Conservation (phyloP, 2,888 invertebrate genomes). For the Cephus pygmeus region DNA sequence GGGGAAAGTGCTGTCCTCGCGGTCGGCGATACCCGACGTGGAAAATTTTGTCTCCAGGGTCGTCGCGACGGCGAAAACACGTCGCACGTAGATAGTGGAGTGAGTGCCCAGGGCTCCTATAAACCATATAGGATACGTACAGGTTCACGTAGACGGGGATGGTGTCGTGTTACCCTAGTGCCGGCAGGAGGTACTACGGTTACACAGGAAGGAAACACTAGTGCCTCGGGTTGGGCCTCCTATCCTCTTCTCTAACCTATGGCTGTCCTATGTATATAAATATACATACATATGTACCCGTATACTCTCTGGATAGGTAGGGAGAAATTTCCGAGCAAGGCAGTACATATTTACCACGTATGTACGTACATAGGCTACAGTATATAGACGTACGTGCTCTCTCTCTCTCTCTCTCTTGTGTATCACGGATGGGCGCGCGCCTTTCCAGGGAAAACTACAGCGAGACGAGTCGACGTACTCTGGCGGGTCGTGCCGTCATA, state of each 20-base stretch:
- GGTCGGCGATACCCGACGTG: too few relatives aligned
- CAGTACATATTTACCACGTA: too few relatives aligned
- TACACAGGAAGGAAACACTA: constrained; percentile 66
- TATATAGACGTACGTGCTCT: neutral
- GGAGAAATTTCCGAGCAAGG: too few relatives aligned
- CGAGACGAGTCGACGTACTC: too few relatives aligned
- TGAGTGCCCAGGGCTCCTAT: constrained; percentile 6
- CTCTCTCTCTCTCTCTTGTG: constrained; percentile 21
- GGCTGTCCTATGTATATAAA: constrained; percentile 11
- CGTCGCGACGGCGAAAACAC: neutral
- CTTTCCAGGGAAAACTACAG: too few relatives aligned
- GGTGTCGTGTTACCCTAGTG: constrained; percentile 56
- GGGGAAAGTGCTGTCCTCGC: too few relatives aligned
- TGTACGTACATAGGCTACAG: too few relatives aligned
- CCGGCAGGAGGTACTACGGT: constrained; percentile 50
- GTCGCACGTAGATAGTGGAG: neutral
- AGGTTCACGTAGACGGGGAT: constrained; percentile 19
- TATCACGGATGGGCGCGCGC: too few relatives aligned
- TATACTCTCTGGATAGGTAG: constrained; percentile 9
- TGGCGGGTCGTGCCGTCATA: too few relatives aligned
- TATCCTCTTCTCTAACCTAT: constrained; percentile 26
- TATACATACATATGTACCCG: constrained; percentile 8
- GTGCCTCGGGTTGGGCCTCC: constrained; percentile 34
- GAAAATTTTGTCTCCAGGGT: neutral
- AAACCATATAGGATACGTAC: constrained; percentile 20